Evolutionary conservation across 1,140 invertebrate genomes (phyloP), one percentile per base, ranked within the genome.

Genomic region (Bombus cullumanus): DNA sequence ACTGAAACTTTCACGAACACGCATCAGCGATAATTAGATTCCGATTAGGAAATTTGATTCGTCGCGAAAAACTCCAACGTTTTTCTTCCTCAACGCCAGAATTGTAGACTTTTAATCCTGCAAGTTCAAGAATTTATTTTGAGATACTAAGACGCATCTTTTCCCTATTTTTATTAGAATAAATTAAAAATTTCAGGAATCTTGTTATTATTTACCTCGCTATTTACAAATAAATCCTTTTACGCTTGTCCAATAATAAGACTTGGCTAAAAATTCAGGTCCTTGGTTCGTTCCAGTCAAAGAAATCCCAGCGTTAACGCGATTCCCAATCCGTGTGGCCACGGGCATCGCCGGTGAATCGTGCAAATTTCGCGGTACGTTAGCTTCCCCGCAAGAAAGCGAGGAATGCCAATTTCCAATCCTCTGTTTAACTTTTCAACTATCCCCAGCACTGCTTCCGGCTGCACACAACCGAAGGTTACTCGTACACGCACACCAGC

Each of bases 401-500:
- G 89, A 89, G 89, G 90, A 92, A 91, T 88, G 88, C 89, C 92
- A 92, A 91, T 92, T 91, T 91, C 89, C 85, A 92, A 92, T 91
- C 86, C 85, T 73, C 85, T 90, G 86, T 91, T 92, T 91, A 92
- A 92, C 90, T 92, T 92, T 91, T 90, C 85, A 92, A 91, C 90
- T 88, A 88, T 69, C 75, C 74, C 13, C 73, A 37, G 34, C 62
- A 43, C 78, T 57, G 75, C 43, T 76, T 72, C 71, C 77, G 74
- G 66, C 71, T 83, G 41, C 74, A 76, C n/a, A 62, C 47, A 37
- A 53, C 59, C 43, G 25, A 62, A 66, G 15, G n/a, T n/a, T 41
- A 37, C 18, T 25, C 37, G 15, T 22, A 39, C 68, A 71, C 22
- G 25, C 15, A 2, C 25, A 34, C 15, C 31, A 22, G 15, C 22